These are phyloP conservation scores for Pectinophora gossypiella DNA, from an alignment of 1,140 invertebrate species.

Conservation along the genomic window DNA sequence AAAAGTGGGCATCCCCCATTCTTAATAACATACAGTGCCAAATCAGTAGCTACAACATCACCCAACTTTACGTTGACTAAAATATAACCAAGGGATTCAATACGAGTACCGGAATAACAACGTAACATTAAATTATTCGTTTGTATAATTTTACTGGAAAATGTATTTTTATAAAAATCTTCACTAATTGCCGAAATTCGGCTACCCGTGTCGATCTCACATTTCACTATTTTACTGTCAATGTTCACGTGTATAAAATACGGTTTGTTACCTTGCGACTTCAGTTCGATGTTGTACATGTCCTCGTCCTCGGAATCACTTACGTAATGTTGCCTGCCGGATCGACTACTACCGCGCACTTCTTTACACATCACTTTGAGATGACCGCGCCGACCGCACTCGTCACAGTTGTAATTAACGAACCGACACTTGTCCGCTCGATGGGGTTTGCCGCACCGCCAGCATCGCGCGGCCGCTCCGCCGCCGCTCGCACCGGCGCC, in stretches of 20 bases:
- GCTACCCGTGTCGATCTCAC: conserved; percentile 4
- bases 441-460: too few species aligned
- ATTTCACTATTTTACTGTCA: background rate
- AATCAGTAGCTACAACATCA: conserved; percentile 7
- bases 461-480: too few species aligned
- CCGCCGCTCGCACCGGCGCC: too few species aligned
- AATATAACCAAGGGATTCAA: conserved; percentile 21
- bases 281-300: background rate
- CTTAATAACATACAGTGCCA: conserved; percentile 30
- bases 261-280: conserved; percentile 1
- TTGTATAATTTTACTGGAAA: background rate
- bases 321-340: background rate
- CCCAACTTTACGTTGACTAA: conserved; percentile 11
- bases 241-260: background rate
- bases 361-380: too few species aligned
- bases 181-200: conserved; percentile 5
- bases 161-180: background rate
- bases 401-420: too few species aligned
- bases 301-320: background rate
- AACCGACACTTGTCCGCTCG: too few species aligned
- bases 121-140: conserved; percentile 2
- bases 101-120: background rate
- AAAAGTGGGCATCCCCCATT: conserved; percentile 21
- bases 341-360: background rate
- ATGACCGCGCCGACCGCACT: too few species aligned